Percentiles rank a stretch among this genome's conserved stretches.
Evolutionary conservation across 2,888 invertebrate genomes (phyloP).

Genomic region (Synanthedon myopaeformis): DNA sequence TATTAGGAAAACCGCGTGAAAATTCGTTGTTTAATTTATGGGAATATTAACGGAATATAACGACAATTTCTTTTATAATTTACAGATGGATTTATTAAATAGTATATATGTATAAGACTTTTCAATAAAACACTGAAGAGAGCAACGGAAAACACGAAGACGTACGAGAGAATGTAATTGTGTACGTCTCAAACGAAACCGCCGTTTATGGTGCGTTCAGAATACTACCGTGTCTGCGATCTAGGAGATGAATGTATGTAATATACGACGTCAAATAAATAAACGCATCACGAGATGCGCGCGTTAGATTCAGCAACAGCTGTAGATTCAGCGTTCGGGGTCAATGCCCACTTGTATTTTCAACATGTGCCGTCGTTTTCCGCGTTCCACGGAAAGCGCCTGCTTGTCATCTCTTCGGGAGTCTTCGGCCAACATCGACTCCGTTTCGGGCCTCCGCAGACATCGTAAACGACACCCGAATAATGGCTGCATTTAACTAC

Average conservation of each 20-base stretch:
- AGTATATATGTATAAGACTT: too few species aligned
- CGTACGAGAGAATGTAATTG: too few species aligned
- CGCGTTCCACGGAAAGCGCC: slow-evolving; percentile 66
- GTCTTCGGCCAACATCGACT: slow-evolving; percentile 13
- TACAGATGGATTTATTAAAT: too few species aligned
- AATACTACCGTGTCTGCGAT: slow-evolving; percentile 5
- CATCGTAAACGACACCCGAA: slow-evolving; percentile 11
- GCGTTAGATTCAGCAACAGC: slow-evolving; percentile 61
- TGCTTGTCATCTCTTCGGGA: slow-evolving; percentile 55
- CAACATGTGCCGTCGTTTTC: slow-evolving; percentile 68
- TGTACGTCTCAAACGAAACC: too few species aligned
- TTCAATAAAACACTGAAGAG: too few species aligned
- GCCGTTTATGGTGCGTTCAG: not conserved
- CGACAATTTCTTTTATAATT: too few species aligned
- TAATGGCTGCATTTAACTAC: slow-evolving; percentile 10
- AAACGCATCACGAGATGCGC: slow-evolving; percentile 38
- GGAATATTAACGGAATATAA: too few species aligned
- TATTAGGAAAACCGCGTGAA: too few species aligned
- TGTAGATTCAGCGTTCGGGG: slow-evolving; percentile 58
- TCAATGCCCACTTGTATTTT: slow-evolving; percentile 67
- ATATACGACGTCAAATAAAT: slow-evolving; percentile 28
- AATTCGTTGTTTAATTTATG: too few species aligned
- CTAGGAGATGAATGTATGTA: slow-evolving; percentile 18
- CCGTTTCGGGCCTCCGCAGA: not conserved
- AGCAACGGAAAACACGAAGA: too few species aligned